Conservation (phyloP, 2,888 invertebrate genomes). For the Xanthostigma xanthostigma region DNA sequence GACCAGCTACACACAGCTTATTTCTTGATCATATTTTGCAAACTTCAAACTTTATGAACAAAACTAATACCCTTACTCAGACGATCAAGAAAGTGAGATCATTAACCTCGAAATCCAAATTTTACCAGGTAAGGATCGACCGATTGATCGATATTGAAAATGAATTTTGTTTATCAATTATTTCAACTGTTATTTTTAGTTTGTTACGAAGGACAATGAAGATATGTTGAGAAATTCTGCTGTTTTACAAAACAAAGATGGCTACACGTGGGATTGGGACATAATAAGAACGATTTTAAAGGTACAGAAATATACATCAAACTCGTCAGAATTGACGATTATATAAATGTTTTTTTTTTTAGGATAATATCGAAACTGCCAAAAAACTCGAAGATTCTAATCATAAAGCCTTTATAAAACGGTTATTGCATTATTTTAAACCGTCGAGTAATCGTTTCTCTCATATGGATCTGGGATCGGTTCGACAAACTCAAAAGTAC, state of each 20-base stretch:
- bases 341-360: slow-evolving; percentile 4
- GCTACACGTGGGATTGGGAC: slow-evolving; percentile 84
- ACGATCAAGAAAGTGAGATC: neutral
- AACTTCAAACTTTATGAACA: slow-evolving; percentile 23
- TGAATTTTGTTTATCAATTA: neutral
- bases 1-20: slow-evolving; percentile 68
- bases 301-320: slow-evolving; percentile 36
- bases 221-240: slow-evolving; percentile 64
- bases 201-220: slow-evolving; percentile 31
- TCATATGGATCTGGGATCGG: slow-evolving; percentile 56
- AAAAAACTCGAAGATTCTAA: slow-evolving; percentile 48
- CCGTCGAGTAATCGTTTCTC: slow-evolving; percentile 82
- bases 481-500: slow-evolving; percentile 41
- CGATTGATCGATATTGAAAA: neutral
- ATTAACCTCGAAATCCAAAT: slow-evolving; percentile 18
- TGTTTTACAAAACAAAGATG: slow-evolving; percentile 66
- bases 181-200: slow-evolving; percentile 16
- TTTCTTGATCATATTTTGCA: slow-evolving; percentile 67
- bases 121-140: slow-evolving; percentile 21
- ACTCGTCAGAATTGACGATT: neutral
- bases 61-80: neutral
- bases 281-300: slow-evolving; percentile 70
- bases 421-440: slow-evolving; percentile 70
- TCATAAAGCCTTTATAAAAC: slow-evolving; percentile 51
- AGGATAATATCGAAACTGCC: slow-evolving; percentile 27